Evolutionary conservation across 2,797 vertebrate species (phyloP).

Genomic region (Cetoscarus ocellatus): DNA sequence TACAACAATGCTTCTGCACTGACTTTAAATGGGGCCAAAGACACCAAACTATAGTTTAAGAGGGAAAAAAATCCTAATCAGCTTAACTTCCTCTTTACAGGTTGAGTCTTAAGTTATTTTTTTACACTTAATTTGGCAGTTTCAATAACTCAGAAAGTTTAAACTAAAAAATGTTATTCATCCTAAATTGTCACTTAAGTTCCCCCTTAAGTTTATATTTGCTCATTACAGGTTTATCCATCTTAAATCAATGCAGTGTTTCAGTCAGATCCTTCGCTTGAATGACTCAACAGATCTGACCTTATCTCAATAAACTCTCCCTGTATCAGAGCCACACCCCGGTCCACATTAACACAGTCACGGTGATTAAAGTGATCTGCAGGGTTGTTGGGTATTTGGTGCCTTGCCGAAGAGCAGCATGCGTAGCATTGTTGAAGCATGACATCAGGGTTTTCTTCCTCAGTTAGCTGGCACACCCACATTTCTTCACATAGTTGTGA

Average conservation of each 20-base stretch:
- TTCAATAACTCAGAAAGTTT: too few relatives aligned
- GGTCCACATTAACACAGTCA: neutral
- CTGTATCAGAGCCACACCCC: constrained; percentile 13
- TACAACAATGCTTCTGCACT: too few relatives aligned
- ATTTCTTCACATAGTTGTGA: constrained; percentile 32
- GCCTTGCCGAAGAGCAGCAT: constrained; percentile 22
- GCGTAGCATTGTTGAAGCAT: neutral
- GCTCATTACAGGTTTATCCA: neutral
- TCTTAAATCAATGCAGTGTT: neutral
- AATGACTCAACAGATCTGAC: constrained; percentile 28
- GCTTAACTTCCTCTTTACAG: too few relatives aligned
- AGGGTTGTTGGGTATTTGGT: neutral
- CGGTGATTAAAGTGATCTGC: neutral
- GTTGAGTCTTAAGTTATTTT: too few relatives aligned
- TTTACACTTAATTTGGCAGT: too few relatives aligned
- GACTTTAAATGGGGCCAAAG: too few relatives aligned
- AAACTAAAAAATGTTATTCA: too few relatives aligned
- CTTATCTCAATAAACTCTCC: neutral
- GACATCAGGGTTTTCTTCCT: neutral
- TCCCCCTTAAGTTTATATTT: neutral
- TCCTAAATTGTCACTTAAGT: neutral
- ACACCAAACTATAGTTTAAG: too few relatives aligned
- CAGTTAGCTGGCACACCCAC: constrained; percentile 32
- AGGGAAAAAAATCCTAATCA: too few relatives aligned
- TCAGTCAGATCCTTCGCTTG: neutral